phyloP scores from a whole-genome alignment of 2,113 vertebrate genomes.

The Elaphurus davidianus region DNA sequence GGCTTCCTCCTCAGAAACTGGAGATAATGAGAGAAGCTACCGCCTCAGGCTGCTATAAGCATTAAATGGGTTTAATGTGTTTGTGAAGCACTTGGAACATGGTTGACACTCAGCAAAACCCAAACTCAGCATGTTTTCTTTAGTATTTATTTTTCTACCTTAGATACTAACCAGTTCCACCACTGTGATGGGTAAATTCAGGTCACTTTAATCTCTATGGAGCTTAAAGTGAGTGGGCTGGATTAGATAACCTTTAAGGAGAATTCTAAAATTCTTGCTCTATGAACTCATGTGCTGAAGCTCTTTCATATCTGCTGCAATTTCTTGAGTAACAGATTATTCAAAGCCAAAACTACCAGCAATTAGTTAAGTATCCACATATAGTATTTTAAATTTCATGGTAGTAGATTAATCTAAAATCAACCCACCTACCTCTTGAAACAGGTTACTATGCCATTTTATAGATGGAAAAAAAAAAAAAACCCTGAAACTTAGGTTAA shows the following conservation, averaged over 20 bases:
- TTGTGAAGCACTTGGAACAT: neutral
- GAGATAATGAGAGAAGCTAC: neutral
- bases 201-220: neutral
- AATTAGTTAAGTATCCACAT: slow-evolving; percentile 5
- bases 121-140: neutral
- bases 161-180: neutral
- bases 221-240: neutral
- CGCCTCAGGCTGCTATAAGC: neutral
- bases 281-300: neutral
- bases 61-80: neutral
- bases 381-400: neutral
- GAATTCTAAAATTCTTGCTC: slow-evolving; percentile 12
- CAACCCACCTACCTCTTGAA: neutral
- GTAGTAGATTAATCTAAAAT: neutral
- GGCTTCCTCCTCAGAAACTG: slow-evolving; percentile 11
- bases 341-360: neutral
- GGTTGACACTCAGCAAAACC: neutral
- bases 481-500: neutral
- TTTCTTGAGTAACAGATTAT: slow-evolving; percentile 7
- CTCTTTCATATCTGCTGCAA: neutral
- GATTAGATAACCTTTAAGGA: neutral
- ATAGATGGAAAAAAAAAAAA: neutral
- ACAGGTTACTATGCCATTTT: slow-evolving; percentile 7
- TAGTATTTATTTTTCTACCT: neutral
- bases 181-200: neutral